phyloP scores from a whole-genome alignment of 2,888 invertebrate species.

The Sesia apiformis region DNA sequence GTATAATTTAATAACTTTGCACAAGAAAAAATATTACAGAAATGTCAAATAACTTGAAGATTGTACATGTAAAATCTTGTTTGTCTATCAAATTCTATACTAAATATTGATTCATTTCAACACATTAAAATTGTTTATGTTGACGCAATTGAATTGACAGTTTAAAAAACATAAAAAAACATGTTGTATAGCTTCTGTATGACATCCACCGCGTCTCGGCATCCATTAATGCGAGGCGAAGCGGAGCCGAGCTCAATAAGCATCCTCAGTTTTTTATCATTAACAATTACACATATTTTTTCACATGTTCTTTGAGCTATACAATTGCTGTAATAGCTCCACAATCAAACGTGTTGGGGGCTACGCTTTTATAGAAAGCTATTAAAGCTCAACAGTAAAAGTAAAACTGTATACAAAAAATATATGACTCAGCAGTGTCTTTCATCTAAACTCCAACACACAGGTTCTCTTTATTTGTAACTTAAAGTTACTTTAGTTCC shows the following conservation, averaged over 20 bases:
- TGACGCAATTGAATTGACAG: no score
- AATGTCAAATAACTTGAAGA: no score
- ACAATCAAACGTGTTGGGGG: constrained; percentile 27
- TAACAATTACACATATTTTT: constrained; percentile 58
- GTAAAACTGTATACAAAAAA: constrained; percentile 24
- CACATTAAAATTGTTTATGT: no score
- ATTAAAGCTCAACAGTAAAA: constrained; percentile 32
- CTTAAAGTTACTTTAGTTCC: no score
- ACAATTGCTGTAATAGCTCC: constrained; percentile 46
- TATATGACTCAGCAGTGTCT: no score
- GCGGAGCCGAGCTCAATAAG: constrained; percentile 34
- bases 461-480: no score
- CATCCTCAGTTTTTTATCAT: constrained; percentile 46
- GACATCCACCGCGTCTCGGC: constrained; percentile 22
- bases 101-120: no score
- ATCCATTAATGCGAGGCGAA: constrained; percentile 11
- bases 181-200: constrained; percentile 28
- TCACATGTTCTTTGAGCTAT: constrained; percentile 45
- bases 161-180: constrained; percentile 11
- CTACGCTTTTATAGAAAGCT: constrained; percentile 25
- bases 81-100: no score
- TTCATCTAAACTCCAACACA: no score
- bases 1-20: no score
- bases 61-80: no score
- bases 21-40: no score